Conservation (phyloP, 1,140 invertebrate species). For the Lepidotrigona ventralis region DNA sequence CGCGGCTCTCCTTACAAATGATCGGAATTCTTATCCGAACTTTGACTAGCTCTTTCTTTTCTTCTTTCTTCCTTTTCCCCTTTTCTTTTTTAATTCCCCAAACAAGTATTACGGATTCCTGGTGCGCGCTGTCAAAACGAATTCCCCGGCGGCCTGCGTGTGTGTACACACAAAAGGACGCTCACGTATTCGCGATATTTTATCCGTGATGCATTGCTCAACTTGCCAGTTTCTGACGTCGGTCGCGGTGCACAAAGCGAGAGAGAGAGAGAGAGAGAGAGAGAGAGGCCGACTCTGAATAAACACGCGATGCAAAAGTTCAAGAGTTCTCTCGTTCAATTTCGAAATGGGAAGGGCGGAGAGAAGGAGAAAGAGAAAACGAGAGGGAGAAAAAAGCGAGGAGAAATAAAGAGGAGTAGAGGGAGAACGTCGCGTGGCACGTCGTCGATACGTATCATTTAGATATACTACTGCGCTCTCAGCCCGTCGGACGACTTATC, state of each 20-base stretch:
- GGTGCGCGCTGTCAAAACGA: conserved; percentile 2
- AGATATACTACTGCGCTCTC: conserved; percentile 3
- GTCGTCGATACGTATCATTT: conserved; percentile 30
- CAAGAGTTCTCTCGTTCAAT: conserved; percentile 23
- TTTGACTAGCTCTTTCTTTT: not conserved
- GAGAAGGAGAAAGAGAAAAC: not conserved
- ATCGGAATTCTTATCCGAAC: not conserved
- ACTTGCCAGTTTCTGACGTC: conserved; percentile 27
- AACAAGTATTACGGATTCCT: not conserved
- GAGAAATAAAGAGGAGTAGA: too few relatives aligned
- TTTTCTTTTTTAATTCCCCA: not conserved
- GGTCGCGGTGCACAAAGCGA: conserved; percentile 12
- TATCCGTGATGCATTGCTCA: conserved; percentile 13
- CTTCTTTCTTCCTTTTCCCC: too few relatives aligned
- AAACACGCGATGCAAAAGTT: conserved; percentile 39
- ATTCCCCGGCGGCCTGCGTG: not conserved
- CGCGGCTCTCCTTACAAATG: not conserved
- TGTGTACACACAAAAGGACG: not conserved
- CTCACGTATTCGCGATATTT: conserved; percentile 30
- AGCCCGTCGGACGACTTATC: not conserved
- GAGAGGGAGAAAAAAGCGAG: too few relatives aligned
- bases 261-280: not conserved
- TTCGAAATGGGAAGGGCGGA: conserved; percentile 3
- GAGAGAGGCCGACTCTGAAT: not conserved
- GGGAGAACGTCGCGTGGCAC: conserved; percentile 19